phyloP scores from a whole-genome alignment of 2,113 vertebrate species.

The Myiozetetes cayanensis region DNA sequence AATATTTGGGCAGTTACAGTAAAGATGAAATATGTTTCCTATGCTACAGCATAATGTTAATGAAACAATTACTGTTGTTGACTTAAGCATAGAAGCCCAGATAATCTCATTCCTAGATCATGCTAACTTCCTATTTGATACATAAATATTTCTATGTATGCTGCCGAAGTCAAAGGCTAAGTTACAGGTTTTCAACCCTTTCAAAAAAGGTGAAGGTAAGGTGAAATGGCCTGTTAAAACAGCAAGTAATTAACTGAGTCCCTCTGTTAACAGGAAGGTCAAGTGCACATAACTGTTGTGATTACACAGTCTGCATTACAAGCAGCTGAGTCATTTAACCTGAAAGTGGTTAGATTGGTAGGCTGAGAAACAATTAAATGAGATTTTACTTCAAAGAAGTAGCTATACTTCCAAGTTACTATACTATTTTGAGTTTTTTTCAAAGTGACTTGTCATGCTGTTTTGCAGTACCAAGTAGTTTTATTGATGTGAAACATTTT shows the following conservation, averaged over 20 bases:
- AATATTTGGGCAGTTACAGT: not conserved
- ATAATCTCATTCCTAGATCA: not conserved
- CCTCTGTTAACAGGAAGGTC: constrained; percentile 76
- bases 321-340: constrained; percentile 62
- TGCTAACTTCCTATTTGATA: constrained; percentile 1
- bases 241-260: constrained; percentile 78
- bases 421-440: constrained; percentile 9
- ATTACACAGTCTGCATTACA: constrained; percentile 61
- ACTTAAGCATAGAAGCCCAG: not conserved
- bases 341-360: constrained; percentile 68
- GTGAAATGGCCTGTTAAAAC: constrained; percentile 64
- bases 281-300: constrained; percentile 57
- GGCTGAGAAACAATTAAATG: constrained; percentile 74
- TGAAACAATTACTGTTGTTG: not conserved
- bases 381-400: constrained; percentile 77
- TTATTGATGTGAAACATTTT: not conserved
- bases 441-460: not conserved
- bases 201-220: constrained; percentile 60
- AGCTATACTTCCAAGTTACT: constrained; percentile 69
- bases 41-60: not conserved
- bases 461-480: constrained; percentile 11
- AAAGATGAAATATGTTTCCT: not conserved
- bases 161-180: constrained; percentile 62
- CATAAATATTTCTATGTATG: constrained; percentile 11
- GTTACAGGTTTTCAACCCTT: constrained; percentile 55